Evolutionary conservation across 2,113 vertebrate genomes (phyloP).

Genomic region (Trinectes maculatus): DNA sequence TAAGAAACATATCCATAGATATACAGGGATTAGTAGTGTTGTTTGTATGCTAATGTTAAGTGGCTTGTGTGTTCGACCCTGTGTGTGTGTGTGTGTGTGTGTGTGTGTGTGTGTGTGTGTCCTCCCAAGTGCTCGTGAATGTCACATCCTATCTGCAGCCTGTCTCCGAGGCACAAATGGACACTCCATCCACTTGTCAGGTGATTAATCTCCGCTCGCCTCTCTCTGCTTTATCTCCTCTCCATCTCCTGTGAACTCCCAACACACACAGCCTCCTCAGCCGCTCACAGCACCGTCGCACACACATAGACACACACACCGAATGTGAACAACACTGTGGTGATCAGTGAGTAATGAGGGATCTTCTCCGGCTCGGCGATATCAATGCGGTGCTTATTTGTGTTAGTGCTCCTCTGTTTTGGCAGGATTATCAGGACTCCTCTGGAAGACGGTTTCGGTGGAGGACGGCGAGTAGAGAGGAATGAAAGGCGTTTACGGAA

Average conservation of each 20-base stretch:
- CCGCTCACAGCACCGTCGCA: slow-evolving; percentile 46
- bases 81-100: slow-evolving; percentile 9
- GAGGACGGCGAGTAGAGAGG: slow-evolving; percentile 15
- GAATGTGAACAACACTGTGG: too few species aligned
- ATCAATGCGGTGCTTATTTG: slow-evolving; percentile 23
- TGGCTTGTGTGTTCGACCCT: slow-evolving; percentile 1
- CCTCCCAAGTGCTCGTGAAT: slow-evolving; percentile 75
- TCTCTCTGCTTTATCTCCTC: slow-evolving; percentile 57
- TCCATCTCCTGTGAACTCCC: slow-evolving; percentile 60
- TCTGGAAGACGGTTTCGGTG: slow-evolving; percentile 20
- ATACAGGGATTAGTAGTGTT: background rate
- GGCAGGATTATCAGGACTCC: background rate
- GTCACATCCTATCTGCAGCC: slow-evolving; percentile 74
- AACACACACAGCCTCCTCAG: slow-evolving; percentile 48
- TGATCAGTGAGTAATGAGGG: slow-evolving; percentile 60
- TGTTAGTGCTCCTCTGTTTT: slow-evolving; percentile 19
- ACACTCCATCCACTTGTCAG: slow-evolving; percentile 79
- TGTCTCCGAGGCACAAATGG: slow-evolving; percentile 74
- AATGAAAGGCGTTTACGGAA: slow-evolving; percentile 16
- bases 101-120: slow-evolving; percentile 29
- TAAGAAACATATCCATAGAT: background rate
- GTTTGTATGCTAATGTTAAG: slow-evolving; percentile 16
- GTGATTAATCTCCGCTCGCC: slow-evolving; percentile 71
- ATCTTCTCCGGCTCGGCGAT: slow-evolving; percentile 64
- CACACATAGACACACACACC: slow-evolving; percentile 30